Evolutionary conservation across 2,888 invertebrate genomes (phyloP), one percentile per base, ranked within the genome.

Genomic region (Acleris cristana): DNA sequence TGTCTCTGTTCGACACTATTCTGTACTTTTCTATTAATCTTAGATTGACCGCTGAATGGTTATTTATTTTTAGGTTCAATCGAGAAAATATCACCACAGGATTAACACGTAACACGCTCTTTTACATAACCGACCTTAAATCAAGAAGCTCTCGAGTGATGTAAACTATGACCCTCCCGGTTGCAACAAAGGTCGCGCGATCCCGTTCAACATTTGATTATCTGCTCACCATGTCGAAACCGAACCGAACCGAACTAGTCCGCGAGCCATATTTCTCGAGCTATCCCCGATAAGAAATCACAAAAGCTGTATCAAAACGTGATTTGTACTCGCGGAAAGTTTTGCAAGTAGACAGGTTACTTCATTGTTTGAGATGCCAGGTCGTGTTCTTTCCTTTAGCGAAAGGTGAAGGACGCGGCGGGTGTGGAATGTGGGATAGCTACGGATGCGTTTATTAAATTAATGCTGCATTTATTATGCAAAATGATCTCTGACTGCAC

Each of bases 371-470:
- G 80, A 80, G 81, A 82, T 78, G 82, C 79, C 83, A 78, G 76
- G 77, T 81, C 83, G 78, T 78, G 79, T 82, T 83, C 84, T 83
- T 85, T 85, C 86, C 85, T 79, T 84, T 82, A 76, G 73, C 74
- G 76, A 90, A 89, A 90, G 88, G 90, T 89, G 90, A 90, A 90
- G 91, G 90, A 86, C 86, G 67, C 26, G 23, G 21, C 48, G 75
- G 73, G 45, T 67, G 72, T 71, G 84, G 82, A 83, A 85, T 86
- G 82, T 77, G 78, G 82, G 80, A 84, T 84, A 84, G 79, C 78
- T 74, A 34, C 51, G 40, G 34, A 63, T 63, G 57, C 73, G 74
- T 77, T 40, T 40, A 40, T 40, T 40, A 40, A 40, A 14, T 40
- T 12, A 40, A 14, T 40, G n/a, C 65, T 62, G 57, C 72, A 74